Evolutionary conservation across 1,140 invertebrate species (phyloP), one percentile per base, ranked within the genome.

Genomic region (Latrodectus geometricus): DNA sequence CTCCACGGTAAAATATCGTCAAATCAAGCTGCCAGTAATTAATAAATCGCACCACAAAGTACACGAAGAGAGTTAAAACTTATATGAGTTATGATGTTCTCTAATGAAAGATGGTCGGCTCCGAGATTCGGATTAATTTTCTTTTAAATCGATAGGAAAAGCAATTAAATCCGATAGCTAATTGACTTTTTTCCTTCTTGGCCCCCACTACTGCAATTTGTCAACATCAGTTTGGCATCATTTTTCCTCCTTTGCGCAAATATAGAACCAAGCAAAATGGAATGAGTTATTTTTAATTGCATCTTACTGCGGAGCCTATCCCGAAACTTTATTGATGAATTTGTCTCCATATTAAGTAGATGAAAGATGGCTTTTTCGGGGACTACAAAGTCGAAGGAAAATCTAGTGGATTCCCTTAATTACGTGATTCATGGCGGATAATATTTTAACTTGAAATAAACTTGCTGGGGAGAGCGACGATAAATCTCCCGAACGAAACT

Each of bases 361-460:
- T 86, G 75, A 86, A 86, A 78, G 83, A 86, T 86, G 83, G 66
- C 74, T 86, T 86, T 86, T 86, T 86, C 74, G 56, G 54, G 54
- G 49, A 72, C 12, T 69, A 70, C 74, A 77, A 77, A 86, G 68
- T 69, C 66, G 74, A 21, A n/a, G 73, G 61, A 68, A 68, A 49
- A 23, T 9, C 49, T 50, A 17, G 72, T 75, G 81, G 83, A 86
- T 86, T 77, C 83, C 75, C 83, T 86, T 86, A 86, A 86, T 86
- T 86, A 78, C 75, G 61, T 86, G 83, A 86, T 86, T 77, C 75
- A 86, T 86, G 83, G 61, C 21, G 66, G 75, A 86, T 78, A 73
- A 86, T 86, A 86, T 86, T 86, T 86, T 86, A 86, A 86, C 83
- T 86, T 56, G 83, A 78, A 86, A 86, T 86, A 86, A 86, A 86